Conservation (phyloP, 2,797 vertebrate species). For the Lutjanus campechanus region DNA sequence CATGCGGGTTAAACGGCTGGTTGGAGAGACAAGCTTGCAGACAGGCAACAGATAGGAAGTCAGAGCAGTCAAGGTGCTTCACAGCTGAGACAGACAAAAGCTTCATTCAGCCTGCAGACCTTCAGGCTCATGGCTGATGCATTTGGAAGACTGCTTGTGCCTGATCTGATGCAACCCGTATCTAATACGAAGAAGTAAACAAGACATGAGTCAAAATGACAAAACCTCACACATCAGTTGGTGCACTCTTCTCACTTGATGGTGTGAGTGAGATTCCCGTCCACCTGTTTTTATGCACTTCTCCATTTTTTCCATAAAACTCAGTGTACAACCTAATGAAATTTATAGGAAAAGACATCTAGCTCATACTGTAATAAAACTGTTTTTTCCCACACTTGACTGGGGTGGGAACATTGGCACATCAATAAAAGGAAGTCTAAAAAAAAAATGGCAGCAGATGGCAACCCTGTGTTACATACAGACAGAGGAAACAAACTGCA, state of each 20-base stretch:
- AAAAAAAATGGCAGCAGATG: conserved; percentile 25
- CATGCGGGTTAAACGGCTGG: conserved; percentile 38
- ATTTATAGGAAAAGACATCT: not conserved
- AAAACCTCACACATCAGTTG: conserved; percentile 3
- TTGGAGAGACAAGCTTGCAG: conserved; percentile 39
- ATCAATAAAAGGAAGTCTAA: not conserved
- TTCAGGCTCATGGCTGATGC: conserved; percentile 20
- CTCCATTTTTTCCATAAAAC: not conserved
- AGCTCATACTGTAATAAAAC: not conserved
- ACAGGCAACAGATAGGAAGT: conserved; percentile 41
- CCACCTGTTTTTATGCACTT: not conserved
- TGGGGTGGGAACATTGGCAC: not conserved
- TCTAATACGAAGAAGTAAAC: not conserved
- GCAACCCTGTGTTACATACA: conserved; percentile 4
- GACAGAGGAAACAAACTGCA: conserved; percentile 6
- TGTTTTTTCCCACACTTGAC: not conserved
- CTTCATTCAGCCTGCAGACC: conserved; percentile 17
- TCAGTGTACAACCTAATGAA: not conserved
- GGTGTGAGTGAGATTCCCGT: not conserved
- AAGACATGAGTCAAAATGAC: conserved; percentile 13
- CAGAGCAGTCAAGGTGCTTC: conserved; percentile 30
- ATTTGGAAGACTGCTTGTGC: conserved; percentile 7
- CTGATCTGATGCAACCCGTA: conserved; percentile 1
- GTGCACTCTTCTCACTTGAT: not conserved
- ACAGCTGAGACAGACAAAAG: conserved; percentile 28